Conservation (phyloP, 1,140 invertebrate genomes). For the Teleopsis dalmanni region DNA sequence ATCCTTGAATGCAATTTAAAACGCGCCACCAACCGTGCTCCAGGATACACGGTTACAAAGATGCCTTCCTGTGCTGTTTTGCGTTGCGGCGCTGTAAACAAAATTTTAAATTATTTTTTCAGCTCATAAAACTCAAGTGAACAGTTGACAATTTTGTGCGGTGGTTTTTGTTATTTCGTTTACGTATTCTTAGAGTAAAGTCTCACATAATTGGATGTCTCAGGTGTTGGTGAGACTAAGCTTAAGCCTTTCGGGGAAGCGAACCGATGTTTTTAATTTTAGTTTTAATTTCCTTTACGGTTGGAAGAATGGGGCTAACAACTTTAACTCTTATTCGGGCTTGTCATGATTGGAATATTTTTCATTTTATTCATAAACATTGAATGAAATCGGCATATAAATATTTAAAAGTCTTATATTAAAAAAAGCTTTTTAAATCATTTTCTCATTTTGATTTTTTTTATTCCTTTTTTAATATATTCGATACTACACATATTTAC, state of each 20-base stretch:
- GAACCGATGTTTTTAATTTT: constrained; percentile 24
- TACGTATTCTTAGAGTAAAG: constrained; percentile 3
- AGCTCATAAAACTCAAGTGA: background rate
- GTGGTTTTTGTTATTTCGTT: background rate
- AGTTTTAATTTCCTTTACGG: no score
- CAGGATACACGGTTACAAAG: background rate
- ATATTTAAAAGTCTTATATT: no score
- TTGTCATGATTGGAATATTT: no score
- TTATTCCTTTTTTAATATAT: no score
- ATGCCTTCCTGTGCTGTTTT: background rate
- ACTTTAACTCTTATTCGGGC: no score
- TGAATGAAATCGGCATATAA: no score
- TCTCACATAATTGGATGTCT: constrained; percentile 42
- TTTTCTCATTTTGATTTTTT: no score
- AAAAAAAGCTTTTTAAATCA: no score
- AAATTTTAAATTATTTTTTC: background rate
- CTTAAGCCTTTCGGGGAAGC: constrained; percentile 42
- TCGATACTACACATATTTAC: no score
- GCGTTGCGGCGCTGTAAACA: background rate
- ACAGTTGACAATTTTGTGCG: background rate
- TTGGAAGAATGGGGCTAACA: no score
- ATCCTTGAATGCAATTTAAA: constrained; percentile 31
- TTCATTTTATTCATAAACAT: no score
- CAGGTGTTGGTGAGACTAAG: constrained; percentile 44
- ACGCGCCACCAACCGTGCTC: constrained; percentile 17